A percentile compares a stretch with the other conserved stretches of the same genome.
phyloP scores from a whole-genome alignment of 2,888 invertebrate species.

The Dryadula phaetusa region DNA sequence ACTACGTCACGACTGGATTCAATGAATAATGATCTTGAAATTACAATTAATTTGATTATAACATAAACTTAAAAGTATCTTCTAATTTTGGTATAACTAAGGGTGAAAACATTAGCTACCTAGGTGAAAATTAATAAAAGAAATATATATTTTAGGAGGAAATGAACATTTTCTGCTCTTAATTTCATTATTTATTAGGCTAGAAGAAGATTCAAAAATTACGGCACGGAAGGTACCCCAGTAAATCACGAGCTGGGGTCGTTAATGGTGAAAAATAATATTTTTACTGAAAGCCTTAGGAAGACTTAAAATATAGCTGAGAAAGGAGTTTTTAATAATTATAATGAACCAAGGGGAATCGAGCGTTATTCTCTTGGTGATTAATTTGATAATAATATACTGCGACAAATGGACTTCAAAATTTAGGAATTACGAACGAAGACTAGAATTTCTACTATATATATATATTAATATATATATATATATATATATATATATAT shows the following conservation, averaged over 20 bases:
- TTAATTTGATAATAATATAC: conserved; percentile 43
- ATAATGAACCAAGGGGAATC: conserved; percentile 51
- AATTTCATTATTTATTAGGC: conserved; percentile 70
- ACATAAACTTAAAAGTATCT: no score
- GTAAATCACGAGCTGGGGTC: conserved; percentile 64
- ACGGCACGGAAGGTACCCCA: conserved; percentile 50
- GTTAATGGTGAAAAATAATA: conserved; percentile 77
- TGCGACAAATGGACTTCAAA: conserved; percentile 10
- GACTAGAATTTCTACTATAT: no score
- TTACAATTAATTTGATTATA: no score
- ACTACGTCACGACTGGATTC: no score
- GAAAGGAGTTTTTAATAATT: conserved; percentile 60
- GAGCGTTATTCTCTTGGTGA: conserved; percentile 37
- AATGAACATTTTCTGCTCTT: conserved; percentile 44
- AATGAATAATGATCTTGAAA: no score
- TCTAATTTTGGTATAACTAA: no score
- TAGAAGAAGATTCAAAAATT: conserved; percentile 62
- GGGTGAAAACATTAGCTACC: no score
- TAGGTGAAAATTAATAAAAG: neutral
- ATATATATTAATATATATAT: no score
- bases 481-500: no score
- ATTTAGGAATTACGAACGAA: no score
- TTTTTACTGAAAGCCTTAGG: conserved; percentile 57
- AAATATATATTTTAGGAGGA: neutral
- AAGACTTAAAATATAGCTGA: conserved; percentile 59